Evolutionary conservation across 1,140 invertebrate species (phyloP).

Genomic region (Hermetia illucens): DNA sequence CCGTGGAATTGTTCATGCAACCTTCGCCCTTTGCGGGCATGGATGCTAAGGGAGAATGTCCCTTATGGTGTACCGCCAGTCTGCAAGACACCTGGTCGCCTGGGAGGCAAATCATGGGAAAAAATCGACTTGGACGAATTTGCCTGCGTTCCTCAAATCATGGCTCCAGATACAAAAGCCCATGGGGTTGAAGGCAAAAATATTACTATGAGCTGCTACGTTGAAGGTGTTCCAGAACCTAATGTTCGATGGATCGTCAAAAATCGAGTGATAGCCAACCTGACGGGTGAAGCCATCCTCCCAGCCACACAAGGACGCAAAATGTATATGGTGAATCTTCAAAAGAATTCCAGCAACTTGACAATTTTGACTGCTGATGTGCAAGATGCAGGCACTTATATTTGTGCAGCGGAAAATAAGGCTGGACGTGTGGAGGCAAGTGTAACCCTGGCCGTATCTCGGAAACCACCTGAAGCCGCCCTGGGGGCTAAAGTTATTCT

Average conservation of each 20-base stretch:
- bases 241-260: constrained; percentile 38
- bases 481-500: constrained; percentile 38
- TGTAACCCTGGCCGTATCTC: constrained; percentile 50
- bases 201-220: constrained; percentile 54
- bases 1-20: constrained; percentile 71
- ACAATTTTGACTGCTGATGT: constrained; percentile 52
- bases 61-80: constrained; percentile 52
- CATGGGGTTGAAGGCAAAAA: constrained; percentile 52
- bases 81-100: constrained; percentile 44
- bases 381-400: constrained; percentile 57
- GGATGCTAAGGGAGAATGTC: constrained; percentile 64
- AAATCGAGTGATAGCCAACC: constrained; percentile 25
- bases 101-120: constrained; percentile 53
- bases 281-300: constrained; percentile 11
- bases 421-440: constrained; percentile 56
- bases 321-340: constrained; percentile 35
- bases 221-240: constrained; percentile 53
- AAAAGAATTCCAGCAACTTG: constrained; percentile 43
- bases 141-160: constrained; percentile 56
- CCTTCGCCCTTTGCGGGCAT: constrained; percentile 53
- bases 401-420: constrained; percentile 60
- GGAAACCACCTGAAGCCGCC: constrained; percentile 30
- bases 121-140: constrained; percentile 62
- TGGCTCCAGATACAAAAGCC: constrained; percentile 36
- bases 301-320: constrained; percentile 31